A percentile compares a stretch with the other conserved stretches of the same genome.
Evolutionary conservation across 2,113 vertebrate genomes (phyloP).

Genomic region (Alosa alosa): DNA sequence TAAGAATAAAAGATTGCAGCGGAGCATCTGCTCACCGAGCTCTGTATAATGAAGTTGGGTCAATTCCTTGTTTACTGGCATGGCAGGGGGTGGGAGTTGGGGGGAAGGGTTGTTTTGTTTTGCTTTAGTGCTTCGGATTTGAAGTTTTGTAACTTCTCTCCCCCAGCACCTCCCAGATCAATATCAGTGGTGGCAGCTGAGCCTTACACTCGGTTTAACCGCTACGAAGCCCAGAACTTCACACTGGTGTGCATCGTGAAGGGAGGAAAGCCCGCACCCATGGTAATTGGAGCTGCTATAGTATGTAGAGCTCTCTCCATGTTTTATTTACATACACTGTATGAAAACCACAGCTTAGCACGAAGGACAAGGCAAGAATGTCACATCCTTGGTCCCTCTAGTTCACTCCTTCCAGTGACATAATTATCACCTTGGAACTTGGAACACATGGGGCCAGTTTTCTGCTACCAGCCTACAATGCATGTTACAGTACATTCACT

Average conservation of each 20-base stretch:
- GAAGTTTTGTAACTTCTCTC: conserved; percentile 27
- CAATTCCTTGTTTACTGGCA: background rate
- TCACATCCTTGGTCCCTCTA: background rate
- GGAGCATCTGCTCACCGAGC: background rate
- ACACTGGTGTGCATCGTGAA: conserved; percentile 88
- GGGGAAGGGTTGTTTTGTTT: background rate
- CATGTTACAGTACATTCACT: background rate
- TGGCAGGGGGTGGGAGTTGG: background rate
- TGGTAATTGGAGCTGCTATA: conserved; percentile 65
- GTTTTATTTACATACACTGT: too few relatives aligned
- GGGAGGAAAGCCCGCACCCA: conserved; percentile 86
- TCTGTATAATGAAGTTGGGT: background rate
- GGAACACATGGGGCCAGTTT: background rate
- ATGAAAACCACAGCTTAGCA: background rate
- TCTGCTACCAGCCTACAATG: background rate
- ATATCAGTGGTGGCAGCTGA: conserved; percentile 85
- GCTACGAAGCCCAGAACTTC: conserved; percentile 93
- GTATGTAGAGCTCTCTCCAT: background rate
- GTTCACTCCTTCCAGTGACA: background rate
- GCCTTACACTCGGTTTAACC: conserved; percentile 82
- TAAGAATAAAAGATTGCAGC: background rate
- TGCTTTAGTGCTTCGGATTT: background rate
- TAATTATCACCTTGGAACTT: background rate
- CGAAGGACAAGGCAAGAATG: background rate
- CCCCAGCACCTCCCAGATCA: conserved; percentile 83